Evolutionary conservation across 2,888 invertebrate genomes (phyloP).

Genomic region (Gymnosoma rotundatum): DNA sequence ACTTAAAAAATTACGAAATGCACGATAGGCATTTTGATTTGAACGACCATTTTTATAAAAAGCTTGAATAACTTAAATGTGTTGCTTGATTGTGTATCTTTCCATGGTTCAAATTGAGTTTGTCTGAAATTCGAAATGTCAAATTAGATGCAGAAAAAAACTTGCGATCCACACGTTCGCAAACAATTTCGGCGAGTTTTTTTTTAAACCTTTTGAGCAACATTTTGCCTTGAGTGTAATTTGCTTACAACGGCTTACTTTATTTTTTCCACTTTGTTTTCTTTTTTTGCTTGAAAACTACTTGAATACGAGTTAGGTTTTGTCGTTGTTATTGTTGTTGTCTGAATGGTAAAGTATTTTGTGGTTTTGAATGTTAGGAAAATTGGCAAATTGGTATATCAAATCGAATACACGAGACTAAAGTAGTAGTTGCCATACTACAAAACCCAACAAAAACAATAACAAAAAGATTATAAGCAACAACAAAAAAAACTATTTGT

Average conservation of each 20-base stretch:
- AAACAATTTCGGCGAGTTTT: too few species aligned
- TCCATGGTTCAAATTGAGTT: too few species aligned
- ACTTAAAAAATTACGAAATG: too few species aligned
- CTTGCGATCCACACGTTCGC: too few species aligned
- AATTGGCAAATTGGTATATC: conserved; percentile 71
- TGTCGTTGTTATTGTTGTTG: conserved; percentile 18
- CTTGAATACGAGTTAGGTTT: conserved; percentile 30
- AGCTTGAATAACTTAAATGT: too few species aligned
- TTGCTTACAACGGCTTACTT: background rate
- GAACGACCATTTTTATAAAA: too few species aligned
- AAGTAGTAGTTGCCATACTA: conserved; percentile 62
- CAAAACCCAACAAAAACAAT: conserved; percentile 36
- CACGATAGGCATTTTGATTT: too few species aligned
- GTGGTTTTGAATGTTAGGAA: conserved; percentile 68
- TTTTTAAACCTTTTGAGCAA: too few species aligned
- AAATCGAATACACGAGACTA: conserved; percentile 66
- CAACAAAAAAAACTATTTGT: conserved; percentile 24
- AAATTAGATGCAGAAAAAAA: too few species aligned
- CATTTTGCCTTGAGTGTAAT: conserved; percentile 14
- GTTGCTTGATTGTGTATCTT: too few species aligned
- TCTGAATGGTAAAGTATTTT: conserved; percentile 62
- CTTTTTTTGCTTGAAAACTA: conserved; percentile 25
- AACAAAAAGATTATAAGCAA: background rate
- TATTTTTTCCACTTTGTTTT: background rate
- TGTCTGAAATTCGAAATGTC: too few species aligned